Conservation (phyloP, 1,140 invertebrate genomes). For the Patella vulgata region DNA sequence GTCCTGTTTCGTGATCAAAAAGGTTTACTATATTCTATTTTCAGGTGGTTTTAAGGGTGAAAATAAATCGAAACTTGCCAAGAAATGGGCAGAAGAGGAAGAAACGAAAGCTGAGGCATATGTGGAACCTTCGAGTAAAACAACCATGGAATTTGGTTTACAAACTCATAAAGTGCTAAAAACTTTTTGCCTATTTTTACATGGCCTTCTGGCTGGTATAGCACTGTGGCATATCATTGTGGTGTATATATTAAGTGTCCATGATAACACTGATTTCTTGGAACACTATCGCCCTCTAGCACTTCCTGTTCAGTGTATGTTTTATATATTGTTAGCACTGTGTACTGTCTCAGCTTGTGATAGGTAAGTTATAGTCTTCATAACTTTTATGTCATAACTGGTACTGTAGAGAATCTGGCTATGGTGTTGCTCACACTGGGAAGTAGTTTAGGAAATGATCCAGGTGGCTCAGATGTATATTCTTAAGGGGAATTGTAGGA, state of each 20-base stretch:
- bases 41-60: conserved; percentile 58
- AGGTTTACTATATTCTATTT: too few relatives aligned
- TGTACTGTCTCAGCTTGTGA: conserved; percentile 57
- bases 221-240: conserved; percentile 56
- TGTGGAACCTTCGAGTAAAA: conserved; percentile 31
- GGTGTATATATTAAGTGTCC: conserved; percentile 42
- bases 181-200: conserved; percentile 55
- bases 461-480: too few relatives aligned
- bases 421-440: too few relatives aligned
- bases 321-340: conserved; percentile 53
- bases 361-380: conserved; percentile 39
- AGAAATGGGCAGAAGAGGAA: conserved; percentile 39
- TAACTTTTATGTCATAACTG: too few relatives aligned
- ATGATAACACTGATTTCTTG: conserved; percentile 47
- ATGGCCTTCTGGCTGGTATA: conserved; percentile 57
- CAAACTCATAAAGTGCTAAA: conserved; percentile 45
- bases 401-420: too few relatives aligned
- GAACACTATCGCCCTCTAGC: conserved; percentile 50
- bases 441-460: too few relatives aligned
- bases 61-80: conserved; percentile 48
- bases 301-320: conserved; percentile 54
- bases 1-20: too few relatives aligned
- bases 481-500: too few relatives aligned
- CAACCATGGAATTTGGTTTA: conserved; percentile 57
- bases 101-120: conserved; percentile 21